phyloP scores from a whole-genome alignment of 2,888 invertebrate genomes.

The Macropis europaea region DNA sequence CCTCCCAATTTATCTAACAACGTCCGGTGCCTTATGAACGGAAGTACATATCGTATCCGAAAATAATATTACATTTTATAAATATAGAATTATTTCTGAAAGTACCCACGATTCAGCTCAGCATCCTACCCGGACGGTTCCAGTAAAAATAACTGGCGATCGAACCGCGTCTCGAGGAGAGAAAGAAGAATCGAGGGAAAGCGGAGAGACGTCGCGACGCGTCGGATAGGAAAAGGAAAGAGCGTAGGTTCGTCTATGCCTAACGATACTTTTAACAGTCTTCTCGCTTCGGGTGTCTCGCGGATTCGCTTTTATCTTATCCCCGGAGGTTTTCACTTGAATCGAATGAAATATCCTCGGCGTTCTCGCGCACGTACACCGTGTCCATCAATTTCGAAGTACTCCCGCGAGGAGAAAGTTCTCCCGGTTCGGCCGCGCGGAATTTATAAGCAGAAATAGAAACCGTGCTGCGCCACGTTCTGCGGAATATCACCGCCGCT shows the following conservation, averaged over 20 bases:
- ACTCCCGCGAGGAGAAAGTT: conserved; percentile 52
- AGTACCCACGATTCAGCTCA: too few relatives aligned
- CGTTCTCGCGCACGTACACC: conserved; percentile 23
- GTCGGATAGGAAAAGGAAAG: too few relatives aligned
- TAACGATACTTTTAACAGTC: background rate
- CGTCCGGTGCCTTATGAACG: too few relatives aligned
- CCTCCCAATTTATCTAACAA: too few relatives aligned
- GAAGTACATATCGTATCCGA: too few relatives aligned
- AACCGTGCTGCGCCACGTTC: conserved; percentile 37
- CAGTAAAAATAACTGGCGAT: too few relatives aligned
- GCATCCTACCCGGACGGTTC: too few relatives aligned
- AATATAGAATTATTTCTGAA: too few relatives aligned
- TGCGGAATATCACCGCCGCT: conserved; percentile 22
- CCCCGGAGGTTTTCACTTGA: conserved; percentile 17
- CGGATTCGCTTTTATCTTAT: conserved; percentile 6
- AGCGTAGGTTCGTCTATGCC: background rate
- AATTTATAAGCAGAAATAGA: conserved; percentile 53
- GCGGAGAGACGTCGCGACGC: too few relatives aligned
- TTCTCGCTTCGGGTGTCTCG: background rate
- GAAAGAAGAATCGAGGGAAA: too few relatives aligned
- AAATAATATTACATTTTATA: too few relatives aligned
- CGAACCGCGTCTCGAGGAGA: too few relatives aligned
- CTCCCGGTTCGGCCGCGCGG: conserved; percentile 16
- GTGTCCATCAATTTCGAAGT: conserved; percentile 45
- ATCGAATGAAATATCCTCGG: conserved; percentile 30